Percentiles rank a stretch among this genome's conserved stretches.
Conservation (phyloP, 2,797 vertebrate genomes). For the Esox lucius region DNA sequence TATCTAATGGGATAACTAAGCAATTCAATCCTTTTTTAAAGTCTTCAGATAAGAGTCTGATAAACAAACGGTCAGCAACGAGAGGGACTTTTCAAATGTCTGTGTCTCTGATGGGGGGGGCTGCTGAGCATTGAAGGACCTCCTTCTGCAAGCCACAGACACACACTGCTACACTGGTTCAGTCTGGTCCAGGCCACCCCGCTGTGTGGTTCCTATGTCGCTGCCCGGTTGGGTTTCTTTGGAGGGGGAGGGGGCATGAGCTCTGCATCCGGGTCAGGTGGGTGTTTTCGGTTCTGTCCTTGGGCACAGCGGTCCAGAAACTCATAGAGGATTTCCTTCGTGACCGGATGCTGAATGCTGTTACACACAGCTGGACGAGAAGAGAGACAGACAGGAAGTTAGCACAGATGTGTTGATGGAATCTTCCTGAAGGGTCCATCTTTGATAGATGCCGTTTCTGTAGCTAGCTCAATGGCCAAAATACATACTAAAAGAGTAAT, state of each 20-base stretch:
- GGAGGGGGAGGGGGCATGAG: constrained; percentile 96
- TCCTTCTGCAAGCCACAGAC: constrained; percentile 12
- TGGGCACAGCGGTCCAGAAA: constrained; percentile 87
- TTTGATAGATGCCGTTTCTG: constrained; percentile 14
- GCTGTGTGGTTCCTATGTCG: constrained; percentile 58
- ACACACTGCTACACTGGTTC: constrained; percentile 28
- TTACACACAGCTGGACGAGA: constrained; percentile 89
- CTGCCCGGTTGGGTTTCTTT: constrained; percentile 82
- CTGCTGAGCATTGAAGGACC: constrained; percentile 25
- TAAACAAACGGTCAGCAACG: constrained; percentile 44
- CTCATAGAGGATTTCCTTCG: constrained; percentile 93
- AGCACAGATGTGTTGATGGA: constrained; percentile 29
- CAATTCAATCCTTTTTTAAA: constrained; percentile 28
- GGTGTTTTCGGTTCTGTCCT: constrained; percentile 81
- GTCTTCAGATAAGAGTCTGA: constrained; percentile 33
- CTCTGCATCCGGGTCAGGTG: constrained; percentile 86
- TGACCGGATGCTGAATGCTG: constrained; percentile 94
- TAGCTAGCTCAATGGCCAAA: constrained; percentile 28
- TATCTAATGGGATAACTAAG: constrained; percentile 43
- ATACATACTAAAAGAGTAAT: constrained; percentile 19
- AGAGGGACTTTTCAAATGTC: constrained; percentile 49
- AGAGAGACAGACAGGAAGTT: constrained; percentile 36
- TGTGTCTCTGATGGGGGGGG: constrained; percentile 38
- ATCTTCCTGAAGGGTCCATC: constrained; percentile 28
- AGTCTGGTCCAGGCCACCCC: constrained; percentile 34